Percentiles rank a stretch among this genome's conserved stretches.
Evolutionary conservation across 2,888 invertebrate species (phyloP).

Genomic region (Netelia fuscicornis): DNA sequence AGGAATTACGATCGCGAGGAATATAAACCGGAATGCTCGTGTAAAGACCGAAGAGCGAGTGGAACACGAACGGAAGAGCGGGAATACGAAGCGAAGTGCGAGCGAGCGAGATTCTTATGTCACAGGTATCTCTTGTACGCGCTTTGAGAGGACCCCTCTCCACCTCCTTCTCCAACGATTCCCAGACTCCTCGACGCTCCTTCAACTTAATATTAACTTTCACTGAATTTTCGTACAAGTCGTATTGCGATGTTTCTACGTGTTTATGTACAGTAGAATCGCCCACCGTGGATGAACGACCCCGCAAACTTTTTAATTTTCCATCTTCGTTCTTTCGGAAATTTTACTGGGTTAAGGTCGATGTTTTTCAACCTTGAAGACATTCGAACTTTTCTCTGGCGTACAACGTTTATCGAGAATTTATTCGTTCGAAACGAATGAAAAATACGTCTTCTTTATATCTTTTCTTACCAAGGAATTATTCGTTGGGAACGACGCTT

Average conservation of each 20-base stretch:
- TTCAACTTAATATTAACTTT: constrained; percentile 78
- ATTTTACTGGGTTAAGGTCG: not conserved
- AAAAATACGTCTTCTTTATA: no score
- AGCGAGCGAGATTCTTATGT: constrained; percentile 70
- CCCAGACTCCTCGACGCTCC: constrained; percentile 74
- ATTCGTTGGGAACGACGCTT: no score
- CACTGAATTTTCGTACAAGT: constrained; percentile 76
- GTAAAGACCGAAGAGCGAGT: constrained; percentile 18
- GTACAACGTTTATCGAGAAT: not conserved
- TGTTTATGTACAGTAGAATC: not conserved
- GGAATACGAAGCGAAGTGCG: constrained; percentile 50
- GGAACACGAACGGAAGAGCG: constrained; percentile 4
- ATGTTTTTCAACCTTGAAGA: not conserved
- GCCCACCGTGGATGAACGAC: not conserved
- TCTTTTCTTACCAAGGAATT: no score
- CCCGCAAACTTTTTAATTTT: not conserved
- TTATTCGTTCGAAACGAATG: not conserved
- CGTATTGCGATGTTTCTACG: constrained; percentile 18
- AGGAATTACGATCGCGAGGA: constrained; percentile 73
- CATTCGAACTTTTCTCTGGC: not conserved
- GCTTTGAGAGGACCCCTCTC: constrained; percentile 1
- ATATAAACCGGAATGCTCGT: constrained; percentile 53
- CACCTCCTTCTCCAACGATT: constrained; percentile 3
- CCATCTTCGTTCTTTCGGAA: not conserved
- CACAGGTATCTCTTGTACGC: constrained; percentile 67